phyloP scores from a whole-genome alignment of 1,140 invertebrate genomes.

The Sitodiplosis mosellana region DNA sequence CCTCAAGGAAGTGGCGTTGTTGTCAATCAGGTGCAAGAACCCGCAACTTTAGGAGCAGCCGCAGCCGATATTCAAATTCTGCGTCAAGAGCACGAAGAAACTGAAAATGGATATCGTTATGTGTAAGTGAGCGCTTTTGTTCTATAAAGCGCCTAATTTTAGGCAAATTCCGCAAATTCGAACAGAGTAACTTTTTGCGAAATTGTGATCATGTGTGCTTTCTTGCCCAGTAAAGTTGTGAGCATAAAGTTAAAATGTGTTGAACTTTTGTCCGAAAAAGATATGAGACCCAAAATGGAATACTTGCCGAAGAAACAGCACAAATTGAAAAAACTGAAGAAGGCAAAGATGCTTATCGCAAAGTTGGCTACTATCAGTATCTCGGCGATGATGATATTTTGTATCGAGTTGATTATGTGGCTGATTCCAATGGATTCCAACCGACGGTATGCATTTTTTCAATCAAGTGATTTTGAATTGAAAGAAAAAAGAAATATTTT shows the following conservation, averaged over 20 bases:
- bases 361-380: constrained; percentile 37
- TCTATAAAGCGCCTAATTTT: not conserved
- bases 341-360: constrained; percentile 21
- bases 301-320: constrained; percentile 32
- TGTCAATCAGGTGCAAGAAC: not conserved
- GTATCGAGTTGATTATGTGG: constrained; percentile 48
- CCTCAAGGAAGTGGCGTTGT: not conserved
- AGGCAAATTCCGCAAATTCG: too few relatives aligned
- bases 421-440: constrained; percentile 69
- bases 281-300: constrained; percentile 39
- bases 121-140: constrained; percentile 12
- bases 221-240: not conserved
- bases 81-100: constrained; percentile 16
- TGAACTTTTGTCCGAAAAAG: not conserved
- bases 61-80: constrained; percentile 7
- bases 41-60: not conserved
- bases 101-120: constrained; percentile 21
- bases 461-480: not conserved
- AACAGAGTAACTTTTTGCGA: too few relatives aligned
- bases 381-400: constrained; percentile 25
- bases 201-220: too few relatives aligned
- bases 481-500: too few relatives aligned
- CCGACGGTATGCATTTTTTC: constrained; percentile 31
- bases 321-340: constrained; percentile 25
- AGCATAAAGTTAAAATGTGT: not conserved